Conservation (phyloP, 2,888 invertebrate genomes). For the Odontocolon sp. region DNA sequence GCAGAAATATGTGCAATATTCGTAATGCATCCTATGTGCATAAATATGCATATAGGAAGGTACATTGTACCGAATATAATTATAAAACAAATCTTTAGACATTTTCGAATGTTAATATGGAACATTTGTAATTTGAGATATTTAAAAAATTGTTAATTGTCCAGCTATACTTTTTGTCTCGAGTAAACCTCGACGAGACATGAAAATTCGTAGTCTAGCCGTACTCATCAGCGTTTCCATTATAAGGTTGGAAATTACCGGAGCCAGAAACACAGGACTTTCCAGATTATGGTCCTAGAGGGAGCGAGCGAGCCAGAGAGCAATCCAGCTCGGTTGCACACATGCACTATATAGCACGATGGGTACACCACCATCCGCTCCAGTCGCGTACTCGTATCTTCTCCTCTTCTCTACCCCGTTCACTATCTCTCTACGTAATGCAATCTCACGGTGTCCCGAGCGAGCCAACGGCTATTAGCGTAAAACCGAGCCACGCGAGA, state of each 20-base stretch:
- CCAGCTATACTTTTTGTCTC: constrained; percentile 37
- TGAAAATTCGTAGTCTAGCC: constrained; percentile 14
- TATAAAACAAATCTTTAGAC: too few relatives aligned
- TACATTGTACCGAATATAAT: too few relatives aligned
- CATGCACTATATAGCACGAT: constrained; percentile 21
- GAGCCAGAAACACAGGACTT: constrained; percentile 28
- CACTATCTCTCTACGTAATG: constrained; percentile 56
- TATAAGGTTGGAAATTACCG: constrained; percentile 33
- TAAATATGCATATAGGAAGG: too few relatives aligned
- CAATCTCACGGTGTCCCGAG: constrained; percentile 59
- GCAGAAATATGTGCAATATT: too few relatives aligned
- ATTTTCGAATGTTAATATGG: too few relatives aligned
- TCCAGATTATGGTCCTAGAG: constrained; percentile 33
- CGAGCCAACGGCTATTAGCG: constrained; percentile 67
- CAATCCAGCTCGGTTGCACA: constrained; percentile 16
- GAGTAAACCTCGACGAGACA: not conserved
- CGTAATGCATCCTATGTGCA: too few relatives aligned
- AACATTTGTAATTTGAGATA: too few relatives aligned
- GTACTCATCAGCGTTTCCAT: constrained; percentile 14
- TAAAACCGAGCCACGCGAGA: constrained; percentile 65
- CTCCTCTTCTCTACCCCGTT: not conserved
- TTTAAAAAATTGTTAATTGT: too few relatives aligned
- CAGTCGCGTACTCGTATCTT: not conserved
- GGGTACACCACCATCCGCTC: constrained; percentile 28
- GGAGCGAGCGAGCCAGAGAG: constrained; percentile 24